phyloP scores from a whole-genome alignment of 2,113 vertebrate species.

The Parus major region DNA sequence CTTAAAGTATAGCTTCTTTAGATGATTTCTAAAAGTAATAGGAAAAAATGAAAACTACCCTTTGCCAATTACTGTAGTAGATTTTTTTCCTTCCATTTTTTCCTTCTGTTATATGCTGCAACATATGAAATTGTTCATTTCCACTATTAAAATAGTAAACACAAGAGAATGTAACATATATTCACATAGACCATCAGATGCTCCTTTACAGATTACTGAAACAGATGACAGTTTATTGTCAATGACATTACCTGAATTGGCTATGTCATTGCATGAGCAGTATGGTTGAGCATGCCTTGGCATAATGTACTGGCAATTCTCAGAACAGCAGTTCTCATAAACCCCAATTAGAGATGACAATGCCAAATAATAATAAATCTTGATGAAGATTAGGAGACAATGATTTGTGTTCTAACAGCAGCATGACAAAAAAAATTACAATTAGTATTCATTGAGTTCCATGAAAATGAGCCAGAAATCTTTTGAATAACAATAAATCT shows the following conservation, averaged over 20 bases:
- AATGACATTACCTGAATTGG: background rate
- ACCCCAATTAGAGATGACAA: background rate
- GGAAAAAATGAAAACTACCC: background rate
- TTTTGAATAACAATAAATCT: background rate
- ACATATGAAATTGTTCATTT: background rate
- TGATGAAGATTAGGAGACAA: background rate
- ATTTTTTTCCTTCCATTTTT: background rate
- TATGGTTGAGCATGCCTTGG: background rate
- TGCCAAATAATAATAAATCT: background rate
- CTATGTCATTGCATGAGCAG: background rate
- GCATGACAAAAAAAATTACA: background rate
- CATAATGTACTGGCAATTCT: background rate
- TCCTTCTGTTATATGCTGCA: background rate
- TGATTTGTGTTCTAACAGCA: background rate
- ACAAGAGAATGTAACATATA: background rate
- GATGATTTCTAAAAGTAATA: background rate
- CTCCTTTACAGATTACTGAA: background rate
- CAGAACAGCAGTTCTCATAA: constrained; percentile 4
- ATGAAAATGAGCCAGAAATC: background rate
- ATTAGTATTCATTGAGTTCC: background rate
- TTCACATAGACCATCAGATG: constrained; percentile 10
- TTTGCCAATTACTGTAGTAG: background rate
- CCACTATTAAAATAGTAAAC: background rate
- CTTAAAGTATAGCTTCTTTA: background rate
- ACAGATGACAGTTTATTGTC: constrained; percentile 11